These are phyloP conservation scores for Nebria salina DNA, from an alignment of 2,888 invertebrate species.

Conservation along the genomic window DNA sequence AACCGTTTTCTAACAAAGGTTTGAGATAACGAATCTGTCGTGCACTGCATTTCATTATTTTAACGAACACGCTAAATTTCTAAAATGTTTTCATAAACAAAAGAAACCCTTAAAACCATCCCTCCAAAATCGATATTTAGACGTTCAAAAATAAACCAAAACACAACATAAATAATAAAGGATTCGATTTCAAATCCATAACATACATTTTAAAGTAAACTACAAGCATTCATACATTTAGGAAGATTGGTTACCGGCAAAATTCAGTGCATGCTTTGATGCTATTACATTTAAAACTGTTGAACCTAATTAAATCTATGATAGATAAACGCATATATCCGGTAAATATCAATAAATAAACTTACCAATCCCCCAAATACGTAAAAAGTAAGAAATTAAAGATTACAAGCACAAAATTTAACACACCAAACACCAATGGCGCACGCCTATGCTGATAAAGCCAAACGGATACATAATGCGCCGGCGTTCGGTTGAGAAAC, in stretches of 20 bases:
- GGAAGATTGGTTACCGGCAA: conserved; percentile 31
- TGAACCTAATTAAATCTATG: neutral
- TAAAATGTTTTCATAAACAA: neutral
- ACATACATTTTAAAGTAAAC: too few relatives aligned
- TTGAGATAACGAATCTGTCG: neutral
- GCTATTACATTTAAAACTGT: neutral
- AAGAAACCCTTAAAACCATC: neutral
- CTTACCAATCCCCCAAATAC: conserved; percentile 32
- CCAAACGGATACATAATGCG: conserved; percentile 31
- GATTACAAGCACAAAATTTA: conserved; percentile 44
- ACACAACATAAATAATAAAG: neutral
- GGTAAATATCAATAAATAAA: conserved; percentile 11
- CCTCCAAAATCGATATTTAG: neutral
- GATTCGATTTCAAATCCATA: too few relatives aligned
- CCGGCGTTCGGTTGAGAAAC: conserved; percentile 26
- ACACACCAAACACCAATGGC: conserved; percentile 46
- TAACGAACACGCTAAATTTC: neutral
- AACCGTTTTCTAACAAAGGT: neutral
- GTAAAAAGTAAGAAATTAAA: conserved; percentile 35
- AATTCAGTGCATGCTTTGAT: conserved; percentile 30
- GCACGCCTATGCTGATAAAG: conserved; percentile 46
- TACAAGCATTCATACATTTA: neutral
- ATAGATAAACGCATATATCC: neutral
- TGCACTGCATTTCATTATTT: neutral
- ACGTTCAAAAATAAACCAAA: neutral